phyloP scores from a whole-genome alignment of 2,888 invertebrate species.

The Muschampia plurimacula region DNA sequence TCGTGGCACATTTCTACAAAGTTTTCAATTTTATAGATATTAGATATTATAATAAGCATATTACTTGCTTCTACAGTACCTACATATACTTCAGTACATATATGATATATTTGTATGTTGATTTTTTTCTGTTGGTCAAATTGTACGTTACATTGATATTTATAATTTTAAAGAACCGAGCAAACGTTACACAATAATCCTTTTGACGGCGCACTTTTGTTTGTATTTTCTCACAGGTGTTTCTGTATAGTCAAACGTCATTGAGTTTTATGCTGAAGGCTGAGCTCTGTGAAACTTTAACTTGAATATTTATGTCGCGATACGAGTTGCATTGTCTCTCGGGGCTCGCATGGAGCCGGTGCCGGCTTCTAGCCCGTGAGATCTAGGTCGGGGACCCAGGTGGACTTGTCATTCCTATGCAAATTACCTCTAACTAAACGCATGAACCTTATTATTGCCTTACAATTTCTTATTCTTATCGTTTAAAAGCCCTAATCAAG shows the following conservation, averaged over 20 bases:
- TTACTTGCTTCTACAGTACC: too few species aligned
- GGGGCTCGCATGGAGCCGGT: slow-evolving; percentile 57
- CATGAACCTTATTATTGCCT: neutral
- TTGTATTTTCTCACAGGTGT: slow-evolving; percentile 81
- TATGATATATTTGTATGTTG: neutral
- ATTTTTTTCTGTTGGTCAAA: neutral
- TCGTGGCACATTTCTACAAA: neutral
- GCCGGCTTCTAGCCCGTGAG: slow-evolving; percentile 67
- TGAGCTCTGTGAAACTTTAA: slow-evolving; percentile 78
- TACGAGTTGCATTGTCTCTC: slow-evolving; percentile 74
- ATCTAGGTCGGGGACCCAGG: slow-evolving; percentile 79
- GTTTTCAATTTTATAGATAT: neutral
- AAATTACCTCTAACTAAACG: slow-evolving; percentile 43
- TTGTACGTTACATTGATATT: neutral
- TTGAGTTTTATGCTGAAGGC: slow-evolving; percentile 79
- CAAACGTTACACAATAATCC: slow-evolving; percentile 48
- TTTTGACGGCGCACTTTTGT: slow-evolving; percentile 63
- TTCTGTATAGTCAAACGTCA: slow-evolving; percentile 70
- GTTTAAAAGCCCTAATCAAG: slow-evolving; percentile 3
- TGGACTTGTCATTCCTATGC: slow-evolving; percentile 50
- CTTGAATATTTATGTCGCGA: slow-evolving; percentile 77
- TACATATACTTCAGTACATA: too few species aligned
- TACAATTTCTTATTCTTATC: slow-evolving; percentile 37
- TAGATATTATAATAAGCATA: too few species aligned
- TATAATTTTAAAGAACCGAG: slow-evolving; percentile 7